These are phyloP conservation scores for Dicentrarchus labrax DNA, from an alignment of 2,113 vertebrate species.

Conservation along the genomic window DNA sequence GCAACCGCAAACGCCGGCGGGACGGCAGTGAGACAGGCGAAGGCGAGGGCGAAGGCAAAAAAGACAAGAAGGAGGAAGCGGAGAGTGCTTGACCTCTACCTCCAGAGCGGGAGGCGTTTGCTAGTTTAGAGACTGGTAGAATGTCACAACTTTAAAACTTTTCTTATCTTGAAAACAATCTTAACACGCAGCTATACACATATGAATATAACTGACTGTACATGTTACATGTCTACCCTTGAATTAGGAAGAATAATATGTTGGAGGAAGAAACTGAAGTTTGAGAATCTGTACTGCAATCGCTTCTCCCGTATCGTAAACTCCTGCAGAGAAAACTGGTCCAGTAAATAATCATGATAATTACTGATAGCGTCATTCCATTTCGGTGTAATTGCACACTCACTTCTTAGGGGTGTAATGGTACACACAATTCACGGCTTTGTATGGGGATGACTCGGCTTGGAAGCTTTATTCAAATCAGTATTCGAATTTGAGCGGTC, in stretches of 20 bases:
- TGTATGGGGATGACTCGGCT: too few species aligned
- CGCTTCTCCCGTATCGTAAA: conserved; percentile 29
- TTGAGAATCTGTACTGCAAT: conserved; percentile 30
- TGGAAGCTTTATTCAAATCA: too few species aligned
- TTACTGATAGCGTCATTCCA: conserved; percentile 55
- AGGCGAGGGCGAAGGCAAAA: conserved; percentile 80
- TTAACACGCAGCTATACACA: conserved; percentile 65
- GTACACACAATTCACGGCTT: too few species aligned
- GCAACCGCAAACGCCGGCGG: conserved; percentile 82
- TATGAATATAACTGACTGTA: conserved; percentile 69
- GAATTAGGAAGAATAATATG: conserved; percentile 27
- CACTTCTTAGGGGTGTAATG: too few species aligned
- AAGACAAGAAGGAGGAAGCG: conserved; percentile 75
- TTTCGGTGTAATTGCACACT: conserved; percentile 60
- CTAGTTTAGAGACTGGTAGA: conserved; percentile 64
- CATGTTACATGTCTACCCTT: conserved; percentile 61
- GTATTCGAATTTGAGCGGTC: too few species aligned
- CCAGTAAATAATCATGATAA: background rate
- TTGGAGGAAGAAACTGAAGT: conserved; percentile 22
- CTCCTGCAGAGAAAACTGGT: conserved; percentile 38
- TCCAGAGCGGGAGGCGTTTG: conserved; percentile 20
- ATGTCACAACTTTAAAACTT: conserved; percentile 63
- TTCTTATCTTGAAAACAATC: conserved; percentile 68
- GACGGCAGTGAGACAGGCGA: conserved; percentile 71
- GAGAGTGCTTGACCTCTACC: conserved; percentile 62